A percentile compares a stretch with the other conserved stretches of the same genome.
Evolutionary conservation across 2,797 vertebrate genomes (phyloP).

Genomic region (Cygnus olor): DNA sequence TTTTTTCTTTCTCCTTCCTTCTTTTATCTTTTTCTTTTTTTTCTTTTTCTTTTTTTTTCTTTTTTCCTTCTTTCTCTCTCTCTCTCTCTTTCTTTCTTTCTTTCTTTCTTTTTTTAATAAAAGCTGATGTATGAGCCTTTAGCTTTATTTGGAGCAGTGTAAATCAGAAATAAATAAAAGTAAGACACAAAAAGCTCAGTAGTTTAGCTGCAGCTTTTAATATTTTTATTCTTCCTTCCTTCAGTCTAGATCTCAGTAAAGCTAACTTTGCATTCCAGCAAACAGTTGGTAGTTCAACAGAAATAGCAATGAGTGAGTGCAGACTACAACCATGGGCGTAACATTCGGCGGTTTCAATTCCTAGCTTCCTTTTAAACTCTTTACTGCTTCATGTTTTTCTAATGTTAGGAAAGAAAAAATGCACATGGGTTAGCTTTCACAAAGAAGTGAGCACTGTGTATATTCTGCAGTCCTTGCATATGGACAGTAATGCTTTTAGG

Average conservation of each 20-base stretch:
- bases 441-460: accelerated
- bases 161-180: neutral
- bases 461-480: neutral
- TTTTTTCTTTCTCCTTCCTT: too few species aligned
- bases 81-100: too few species aligned
- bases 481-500: neutral
- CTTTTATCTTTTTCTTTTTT: neutral
- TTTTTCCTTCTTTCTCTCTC: neutral
- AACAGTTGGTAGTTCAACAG: neutral
- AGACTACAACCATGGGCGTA: too few species aligned
- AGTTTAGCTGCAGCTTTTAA: neutral
- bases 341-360: neutral
- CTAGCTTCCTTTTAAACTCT: neutral
- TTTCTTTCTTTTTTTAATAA: neutral
- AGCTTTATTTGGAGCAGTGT: neutral
- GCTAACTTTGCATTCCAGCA: neutral
- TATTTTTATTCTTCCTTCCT: neutral
- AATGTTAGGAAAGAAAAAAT: neutral
- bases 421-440: neutral
- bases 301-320: neutral
- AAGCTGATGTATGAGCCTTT: neutral
- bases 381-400: neutral
- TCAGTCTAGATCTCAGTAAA: neutral
- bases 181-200: neutral
- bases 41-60: neutral